Evolutionary conservation across 2,113 vertebrate genomes (phyloP).

Genomic region (Larimichthys polyactis): DNA sequence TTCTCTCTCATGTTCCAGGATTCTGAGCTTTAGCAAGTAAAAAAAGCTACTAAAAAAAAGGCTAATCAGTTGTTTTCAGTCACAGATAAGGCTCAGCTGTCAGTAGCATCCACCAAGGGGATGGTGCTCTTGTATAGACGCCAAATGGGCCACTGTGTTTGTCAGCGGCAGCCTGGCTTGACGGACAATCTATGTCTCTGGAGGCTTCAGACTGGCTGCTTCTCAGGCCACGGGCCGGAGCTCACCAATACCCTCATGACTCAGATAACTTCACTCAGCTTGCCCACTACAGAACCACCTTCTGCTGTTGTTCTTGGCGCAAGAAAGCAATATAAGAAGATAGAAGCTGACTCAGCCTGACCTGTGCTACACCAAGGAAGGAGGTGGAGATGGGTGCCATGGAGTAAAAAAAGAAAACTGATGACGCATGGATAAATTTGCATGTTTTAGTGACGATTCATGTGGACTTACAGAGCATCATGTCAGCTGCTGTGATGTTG

Average conservation of each 20-base stretch:
- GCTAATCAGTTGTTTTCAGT: constrained; percentile 37
- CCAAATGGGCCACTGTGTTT: constrained; percentile 7
- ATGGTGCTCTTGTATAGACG: constrained; percentile 2
- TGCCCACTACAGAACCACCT: constrained; percentile 26
- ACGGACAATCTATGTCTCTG: constrained; percentile 33
- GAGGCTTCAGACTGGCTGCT: constrained; percentile 20
- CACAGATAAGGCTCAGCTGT: constrained; percentile 47
- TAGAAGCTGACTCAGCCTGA: constrained; percentile 12
- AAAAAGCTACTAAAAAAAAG: constrained; percentile 21
- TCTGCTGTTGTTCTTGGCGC: constrained; percentile 26
- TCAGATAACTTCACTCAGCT: constrained; percentile 37
- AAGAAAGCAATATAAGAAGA: not conserved
- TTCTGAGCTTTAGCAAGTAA: constrained; percentile 11
- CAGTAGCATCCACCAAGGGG: not conserved
- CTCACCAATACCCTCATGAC: constrained; percentile 18
- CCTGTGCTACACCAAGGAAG: not conserved
- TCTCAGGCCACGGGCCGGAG: constrained; percentile 25
- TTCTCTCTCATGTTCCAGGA: not conserved
- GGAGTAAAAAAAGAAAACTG: not conserved
- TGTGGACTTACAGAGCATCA: not conserved
- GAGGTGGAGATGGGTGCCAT: not conserved
- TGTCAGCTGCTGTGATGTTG: constrained; percentile 16
- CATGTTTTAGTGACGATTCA: constrained; percentile 3
- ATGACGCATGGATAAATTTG: not conserved
- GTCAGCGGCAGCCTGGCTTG: not conserved